Base-by-base conservation (phyloP, 2,113 vertebrate species). In the Takifugu bimaculatus region DNA sequence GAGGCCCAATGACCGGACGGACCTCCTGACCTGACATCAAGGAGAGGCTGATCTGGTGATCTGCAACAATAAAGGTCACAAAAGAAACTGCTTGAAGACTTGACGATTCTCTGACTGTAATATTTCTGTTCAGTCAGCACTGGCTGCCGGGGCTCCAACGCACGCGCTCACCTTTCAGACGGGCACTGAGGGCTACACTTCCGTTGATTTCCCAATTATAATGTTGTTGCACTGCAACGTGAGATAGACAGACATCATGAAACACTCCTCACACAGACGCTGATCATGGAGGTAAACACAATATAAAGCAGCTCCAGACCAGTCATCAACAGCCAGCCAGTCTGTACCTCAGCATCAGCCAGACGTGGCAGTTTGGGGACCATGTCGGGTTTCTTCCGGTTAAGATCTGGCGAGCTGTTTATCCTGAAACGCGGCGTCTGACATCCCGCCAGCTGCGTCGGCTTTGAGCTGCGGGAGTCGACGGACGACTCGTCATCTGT, bases 161-260 rank as follows among this genome's bases (percentile, higher is more conserved):
- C 14, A 15, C 2, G 48, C 26, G 25, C 45, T 68, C 44, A 86
- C 75, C 82, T 63, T 20, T 28, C 25, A 32, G 39, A 28, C 35
- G 7, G 10, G 1, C 32, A 71, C 64, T 47, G 45, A 54, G 28
- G 10, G 13, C 81, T 72, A 90, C 52, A 90, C 88, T 62, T 87
- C 79, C 44, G 88, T 90, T 27, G 88, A 87, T 83, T 85, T 90
- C 52, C 83, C 63, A 0, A 81, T 74, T n/a, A 70, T 42, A 29
- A 83, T 54, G 29, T 61, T 74, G 61, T 83, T 69, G 48, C 55
- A 54, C 87, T 89, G 74, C 13, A 70, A 64, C 26, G 13, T 13
- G 72, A 73, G 13, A 47, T 13, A 65, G 10, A 26, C 28, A 55
- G 20, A 64, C 27, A 13, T 28, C 25, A 52, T 27, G 28, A 26